Evolutionary conservation across 2,113 vertebrate species (phyloP), one percentile per base, ranked within the genome.

Genomic region (Gorsachius goisagi): DNA sequence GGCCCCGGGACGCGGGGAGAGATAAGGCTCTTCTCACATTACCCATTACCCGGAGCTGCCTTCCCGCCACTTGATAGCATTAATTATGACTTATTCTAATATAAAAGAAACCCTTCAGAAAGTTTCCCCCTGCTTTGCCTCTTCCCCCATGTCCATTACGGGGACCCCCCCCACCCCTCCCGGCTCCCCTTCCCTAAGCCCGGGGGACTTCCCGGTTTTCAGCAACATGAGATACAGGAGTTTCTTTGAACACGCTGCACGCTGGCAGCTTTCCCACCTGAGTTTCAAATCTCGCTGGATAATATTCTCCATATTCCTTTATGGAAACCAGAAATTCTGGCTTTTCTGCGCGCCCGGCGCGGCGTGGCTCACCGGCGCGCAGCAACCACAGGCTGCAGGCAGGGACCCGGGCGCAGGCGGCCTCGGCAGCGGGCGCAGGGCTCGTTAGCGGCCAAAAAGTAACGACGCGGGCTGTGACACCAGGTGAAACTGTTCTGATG

Each of bases 271-370:
- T 96, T 97, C 97, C 97, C 97, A 97, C 96, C 94, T 90, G 27
- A 85, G 94, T 97, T 91, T 97, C 96, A 95, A 95, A 89, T 97
- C 97, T 92, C 97, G 74, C 91, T 73, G 86, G 95, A 82, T 97
- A 97, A 96, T 97, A 97, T 96, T 94, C 96, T 96, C 97, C 93
- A 92, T 95, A 90, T 95, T 97, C 95, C 91, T 96, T 96, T 96
- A 96, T 88, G 92, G 91, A 96, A 95, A 97, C 86, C 96, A 96
- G 96, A 96, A 96, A 91, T 94, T 78, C 95, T 82, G 86, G 85
- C 90, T 96, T 76, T 76, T 91, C 86, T 23, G 23, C 12, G 56
- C 5, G 18, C 68, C 77, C 15, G 3, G 27, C 44, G 8, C 5
- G 64, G 93, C 63, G 7, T 30, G 5, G 2, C 78, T 67, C 52